Conservation (phyloP, 2,888 invertebrate species). For the Cryptocephalus primarius region DNA sequence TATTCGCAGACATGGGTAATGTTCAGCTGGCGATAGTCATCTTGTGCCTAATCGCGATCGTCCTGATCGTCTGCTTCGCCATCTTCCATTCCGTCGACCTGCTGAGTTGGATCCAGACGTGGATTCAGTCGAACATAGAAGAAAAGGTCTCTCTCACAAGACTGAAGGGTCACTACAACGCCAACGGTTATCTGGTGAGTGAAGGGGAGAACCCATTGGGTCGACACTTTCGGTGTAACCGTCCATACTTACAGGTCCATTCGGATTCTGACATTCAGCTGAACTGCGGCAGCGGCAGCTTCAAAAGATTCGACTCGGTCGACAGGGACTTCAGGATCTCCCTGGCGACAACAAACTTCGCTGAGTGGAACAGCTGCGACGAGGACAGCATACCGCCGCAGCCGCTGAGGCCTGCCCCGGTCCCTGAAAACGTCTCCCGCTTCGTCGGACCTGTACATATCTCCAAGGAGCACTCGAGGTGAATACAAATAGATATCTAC, state of each 20-base stretch:
- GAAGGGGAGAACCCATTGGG: neutral
- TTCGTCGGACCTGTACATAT: slow-evolving; percentile 6
- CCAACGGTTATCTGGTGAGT: slow-evolving; percentile 56
- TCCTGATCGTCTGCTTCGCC: slow-evolving; percentile 34
- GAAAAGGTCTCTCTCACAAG: slow-evolving; percentile 45
- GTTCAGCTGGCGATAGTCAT: slow-evolving; percentile 29
- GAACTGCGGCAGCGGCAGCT: slow-evolving; percentile 50
- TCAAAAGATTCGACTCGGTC: slow-evolving; percentile 53
- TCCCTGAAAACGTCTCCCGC: slow-evolving; percentile 17
- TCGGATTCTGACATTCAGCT: slow-evolving; percentile 53
- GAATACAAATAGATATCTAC: neutral
- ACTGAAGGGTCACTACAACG: slow-evolving; percentile 46
- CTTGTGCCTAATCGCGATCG: slow-evolving; percentile 34
- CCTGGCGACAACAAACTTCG: slow-evolving; percentile 34
- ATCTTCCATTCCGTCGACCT: slow-evolving; percentile 37
- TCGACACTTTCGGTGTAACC: neutral
- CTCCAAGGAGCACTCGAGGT: slow-evolving; percentile 10
- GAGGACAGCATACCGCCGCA: slow-evolving; percentile 48
- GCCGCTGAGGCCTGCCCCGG: slow-evolving; percentile 51
- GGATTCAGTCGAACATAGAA: slow-evolving; percentile 42
- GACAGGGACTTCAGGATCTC: slow-evolving; percentile 45
- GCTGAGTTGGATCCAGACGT: slow-evolving; percentile 39
- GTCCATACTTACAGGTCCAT: slow-evolving; percentile 40
- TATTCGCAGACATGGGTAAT: slow-evolving; percentile 31
- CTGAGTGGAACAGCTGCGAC: slow-evolving; percentile 21